phyloP scores from a whole-genome alignment of 2,888 invertebrate species.

The Clitarchus hookeri region DNA sequence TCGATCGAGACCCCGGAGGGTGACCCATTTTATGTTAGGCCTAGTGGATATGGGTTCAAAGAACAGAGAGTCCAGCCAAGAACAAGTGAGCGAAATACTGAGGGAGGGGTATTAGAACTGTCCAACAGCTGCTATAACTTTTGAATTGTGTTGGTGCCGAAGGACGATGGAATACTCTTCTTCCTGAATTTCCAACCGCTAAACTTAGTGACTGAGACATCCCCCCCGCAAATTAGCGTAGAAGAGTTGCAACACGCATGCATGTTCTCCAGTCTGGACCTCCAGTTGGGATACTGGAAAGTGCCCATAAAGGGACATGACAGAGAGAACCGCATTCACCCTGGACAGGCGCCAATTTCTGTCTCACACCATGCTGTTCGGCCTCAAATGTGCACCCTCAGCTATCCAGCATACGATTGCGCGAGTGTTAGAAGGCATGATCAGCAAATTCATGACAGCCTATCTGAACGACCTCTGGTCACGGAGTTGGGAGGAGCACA shows the following conservation, averaged over 20 bases:
- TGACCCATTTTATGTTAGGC: background rate
- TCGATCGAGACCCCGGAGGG: background rate
- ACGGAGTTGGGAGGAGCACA: background rate
- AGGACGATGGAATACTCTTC: background rate
- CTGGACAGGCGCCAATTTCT: background rate
- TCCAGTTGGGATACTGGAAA: background rate
- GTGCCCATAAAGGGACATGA: background rate
- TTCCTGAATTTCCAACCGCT: background rate
- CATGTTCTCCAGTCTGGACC: background rate
- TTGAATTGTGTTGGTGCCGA: background rate
- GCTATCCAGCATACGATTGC: background rate
- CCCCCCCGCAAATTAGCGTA: background rate
- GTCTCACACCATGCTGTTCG: background rate
- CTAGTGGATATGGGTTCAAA: background rate
- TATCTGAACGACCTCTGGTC: background rate
- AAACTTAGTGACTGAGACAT: background rate
- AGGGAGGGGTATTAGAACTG: background rate
- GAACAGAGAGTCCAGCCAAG: background rate
- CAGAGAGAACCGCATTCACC: background rate
- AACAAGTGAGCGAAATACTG: background rate
- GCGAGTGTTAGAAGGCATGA: background rate
- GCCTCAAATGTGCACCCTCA: background rate
- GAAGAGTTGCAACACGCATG: background rate
- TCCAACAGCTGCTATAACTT: background rate
- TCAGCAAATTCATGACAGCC: background rate